A percentile compares a stretch with the other conserved stretches of the same genome.
phyloP scores from a whole-genome alignment of 2,113 vertebrate genomes.

The Takifugu bimaculatus region DNA sequence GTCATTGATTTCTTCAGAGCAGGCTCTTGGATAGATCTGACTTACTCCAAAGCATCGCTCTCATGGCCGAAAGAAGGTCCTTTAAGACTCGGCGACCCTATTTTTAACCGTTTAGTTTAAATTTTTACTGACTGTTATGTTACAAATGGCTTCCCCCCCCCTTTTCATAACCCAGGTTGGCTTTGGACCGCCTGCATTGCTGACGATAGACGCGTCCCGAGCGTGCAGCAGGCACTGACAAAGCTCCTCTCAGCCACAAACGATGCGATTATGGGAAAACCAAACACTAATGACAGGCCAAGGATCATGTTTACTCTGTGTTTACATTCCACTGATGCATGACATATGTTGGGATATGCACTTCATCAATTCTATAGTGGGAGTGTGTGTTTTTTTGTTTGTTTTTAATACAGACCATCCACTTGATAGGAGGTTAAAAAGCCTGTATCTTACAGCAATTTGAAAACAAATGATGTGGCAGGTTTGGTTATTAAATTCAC shows the following conservation, averaged over 20 bases:
- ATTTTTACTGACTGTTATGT: constrained; percentile 53
- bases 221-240: constrained; percentile 49
- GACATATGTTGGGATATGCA: constrained; percentile 51
- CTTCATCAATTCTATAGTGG: constrained; percentile 42
- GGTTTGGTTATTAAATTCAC: constrained; percentile 51
- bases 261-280: constrained; percentile 54
- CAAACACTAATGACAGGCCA: constrained; percentile 70
- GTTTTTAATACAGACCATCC: constrained; percentile 42
- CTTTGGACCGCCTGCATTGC: constrained; percentile 28
- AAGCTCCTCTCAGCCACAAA: constrained; percentile 64
- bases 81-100: constrained; percentile 39
- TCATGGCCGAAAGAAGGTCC: constrained; percentile 41
- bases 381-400: constrained; percentile 15
- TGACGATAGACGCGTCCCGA: background rate
- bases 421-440: constrained; percentile 41
- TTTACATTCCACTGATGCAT: constrained; percentile 71
- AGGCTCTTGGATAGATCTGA: constrained; percentile 73
- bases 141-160: constrained; percentile 52
- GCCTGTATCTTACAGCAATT: constrained; percentile 49
- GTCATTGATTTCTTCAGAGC: constrained; percentile 72
- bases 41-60: constrained; percentile 56
- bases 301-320: constrained; percentile 73
- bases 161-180: constrained; percentile 29
- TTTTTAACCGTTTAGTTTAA: constrained; percentile 51
- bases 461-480: constrained; percentile 48